These are phyloP conservation scores for Eira barbara DNA, from an alignment of 2,113 vertebrate species.

Conservation along the genomic window DNA sequence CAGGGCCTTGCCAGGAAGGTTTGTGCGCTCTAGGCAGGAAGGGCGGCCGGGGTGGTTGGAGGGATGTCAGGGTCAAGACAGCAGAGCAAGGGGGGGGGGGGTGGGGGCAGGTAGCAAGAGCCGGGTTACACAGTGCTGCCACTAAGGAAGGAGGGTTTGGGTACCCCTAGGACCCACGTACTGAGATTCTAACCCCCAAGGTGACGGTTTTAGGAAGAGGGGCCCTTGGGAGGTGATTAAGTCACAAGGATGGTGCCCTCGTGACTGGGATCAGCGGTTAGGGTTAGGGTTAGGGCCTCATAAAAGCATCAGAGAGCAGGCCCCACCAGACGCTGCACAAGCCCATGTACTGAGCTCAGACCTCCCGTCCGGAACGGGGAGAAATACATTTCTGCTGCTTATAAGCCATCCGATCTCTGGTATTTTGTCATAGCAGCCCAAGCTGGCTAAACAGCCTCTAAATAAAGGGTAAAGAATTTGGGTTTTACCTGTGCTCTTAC, in stretches of 20 bases:
- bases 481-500: neutral
- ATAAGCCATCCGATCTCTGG: neutral
- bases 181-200: neutral
- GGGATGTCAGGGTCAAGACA: accelerated
- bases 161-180: neutral
- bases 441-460: neutral
- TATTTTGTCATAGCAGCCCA: neutral
- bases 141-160: neutral
- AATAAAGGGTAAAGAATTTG: neutral
- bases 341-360: too few relatives aligned
- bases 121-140: too few relatives aligned
- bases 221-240: neutral
- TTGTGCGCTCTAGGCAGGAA: neutral
- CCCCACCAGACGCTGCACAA: neutral
- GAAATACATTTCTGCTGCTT: neutral
- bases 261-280: too few relatives aligned
- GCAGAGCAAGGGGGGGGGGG: neutral
- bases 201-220: neutral
- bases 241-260: neutral
- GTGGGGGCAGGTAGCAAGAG: too few relatives aligned
- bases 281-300: neutral
- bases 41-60: accelerated
- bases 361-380: neutral
- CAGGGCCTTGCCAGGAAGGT: too few relatives aligned
- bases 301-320: neutral